A percentile compares a stretch with the other conserved stretches of the same genome.
These are phyloP conservation scores for Myrmophylax atrothorax DNA, from an alignment of 2,113 vertebrate genomes.

Conservation along the genomic window DNA sequence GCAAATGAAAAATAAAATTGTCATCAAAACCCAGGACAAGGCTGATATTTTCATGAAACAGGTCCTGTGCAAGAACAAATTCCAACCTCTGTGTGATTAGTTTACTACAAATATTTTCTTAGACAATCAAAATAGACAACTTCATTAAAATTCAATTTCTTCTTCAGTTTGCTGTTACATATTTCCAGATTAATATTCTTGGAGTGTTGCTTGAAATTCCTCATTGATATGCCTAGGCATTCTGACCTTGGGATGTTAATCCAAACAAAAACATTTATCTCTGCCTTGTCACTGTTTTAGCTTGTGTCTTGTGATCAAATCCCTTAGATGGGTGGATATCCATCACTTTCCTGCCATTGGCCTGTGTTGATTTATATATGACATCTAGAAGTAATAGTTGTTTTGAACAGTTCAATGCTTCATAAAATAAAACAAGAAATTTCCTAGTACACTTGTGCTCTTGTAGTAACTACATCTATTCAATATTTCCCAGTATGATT, in stretches of 20 bases:
- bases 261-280: slow-evolving; percentile 78
- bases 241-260: slow-evolving; percentile 82
- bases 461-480: slow-evolving; percentile 38
- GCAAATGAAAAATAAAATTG: background rate
- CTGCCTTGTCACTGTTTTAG: slow-evolving; percentile 73
- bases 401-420: slow-evolving; percentile 68
- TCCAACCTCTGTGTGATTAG: background rate
- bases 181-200: slow-evolving; percentile 62
- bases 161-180: slow-evolving; percentile 46
- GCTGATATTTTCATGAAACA: background rate
- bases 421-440: slow-evolving; percentile 54
- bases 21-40: background rate
- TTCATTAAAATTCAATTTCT: slow-evolving; percentile 75
- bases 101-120: slow-evolving; percentile 39
- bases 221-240: slow-evolving; percentile 79
- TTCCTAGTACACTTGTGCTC: background rate
- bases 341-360: slow-evolving; percentile 73
- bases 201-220: slow-evolving; percentile 47
- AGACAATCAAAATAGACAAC: slow-evolving; percentile 73
- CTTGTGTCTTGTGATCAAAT: slow-evolving; percentile 73
- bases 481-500: background rate
- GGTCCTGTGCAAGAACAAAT: background rate
- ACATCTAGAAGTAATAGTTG: slow-evolving; percentile 64
- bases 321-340: slow-evolving; percentile 63
- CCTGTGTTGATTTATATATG: slow-evolving; percentile 65